A percentile compares a stretch with the other conserved stretches of the same genome.
Conservation (phyloP, 2,888 invertebrate species). For the Exocentrus adspersus region DNA sequence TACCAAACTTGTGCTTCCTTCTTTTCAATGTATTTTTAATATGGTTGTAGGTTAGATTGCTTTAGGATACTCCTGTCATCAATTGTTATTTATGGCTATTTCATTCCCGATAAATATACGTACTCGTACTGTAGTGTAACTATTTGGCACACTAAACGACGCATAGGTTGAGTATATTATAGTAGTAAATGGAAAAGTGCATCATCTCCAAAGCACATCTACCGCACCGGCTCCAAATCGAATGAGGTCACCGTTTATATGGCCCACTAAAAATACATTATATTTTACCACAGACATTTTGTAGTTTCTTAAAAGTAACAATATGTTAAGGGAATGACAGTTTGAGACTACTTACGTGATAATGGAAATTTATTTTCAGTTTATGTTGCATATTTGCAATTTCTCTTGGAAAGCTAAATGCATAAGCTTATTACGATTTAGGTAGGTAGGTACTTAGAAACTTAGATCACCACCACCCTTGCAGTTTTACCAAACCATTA, state of each 20-base stretch:
- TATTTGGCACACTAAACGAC: no score
- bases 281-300: background rate
- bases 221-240: background rate
- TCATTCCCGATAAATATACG: background rate
- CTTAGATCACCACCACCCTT: no score
- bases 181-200: background rate
- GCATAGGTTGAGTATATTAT: no score
- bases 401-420: no score
- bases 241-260: background rate
- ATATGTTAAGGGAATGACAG: background rate
- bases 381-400: no score
- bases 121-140: no score
- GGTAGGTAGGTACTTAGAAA: no score
- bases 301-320: conserved; percentile 3
- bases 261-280: background rate
- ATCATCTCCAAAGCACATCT: no score
- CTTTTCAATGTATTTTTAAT: background rate
- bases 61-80: background rate
- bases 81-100: conserved; percentile 1
- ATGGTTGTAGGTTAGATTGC: background rate
- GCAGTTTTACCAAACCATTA: no score
- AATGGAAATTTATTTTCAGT: background rate
- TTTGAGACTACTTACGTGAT: background rate
- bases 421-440: no score
- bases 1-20: background rate